These are phyloP conservation scores for Laterallus jamaicensis DNA, from an alignment of 2,113 vertebrate species.

Conservation along the genomic window DNA sequence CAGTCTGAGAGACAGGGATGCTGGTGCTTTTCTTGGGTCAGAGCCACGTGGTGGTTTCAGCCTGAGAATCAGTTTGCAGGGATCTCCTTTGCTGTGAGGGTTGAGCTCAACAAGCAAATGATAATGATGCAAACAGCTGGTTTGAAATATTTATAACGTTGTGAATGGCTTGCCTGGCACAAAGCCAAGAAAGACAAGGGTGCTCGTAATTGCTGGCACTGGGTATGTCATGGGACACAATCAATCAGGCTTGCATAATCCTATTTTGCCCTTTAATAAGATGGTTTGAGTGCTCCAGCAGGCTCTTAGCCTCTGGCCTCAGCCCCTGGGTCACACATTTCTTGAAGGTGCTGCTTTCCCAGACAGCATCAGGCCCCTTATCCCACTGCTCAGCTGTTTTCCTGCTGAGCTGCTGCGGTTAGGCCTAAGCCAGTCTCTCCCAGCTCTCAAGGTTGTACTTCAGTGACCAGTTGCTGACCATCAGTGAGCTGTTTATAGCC, in stretches of 20 bases:
- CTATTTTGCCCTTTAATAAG: background rate
- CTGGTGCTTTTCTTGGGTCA: background rate
- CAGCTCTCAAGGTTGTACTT: background rate
- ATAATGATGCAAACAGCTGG: background rate
- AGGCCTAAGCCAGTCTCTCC: background rate
- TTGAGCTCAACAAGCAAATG: background rate
- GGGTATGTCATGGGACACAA: background rate
- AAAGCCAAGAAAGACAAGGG: background rate
- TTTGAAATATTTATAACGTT: slow-evolving; percentile 35
- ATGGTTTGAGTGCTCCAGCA: background rate
- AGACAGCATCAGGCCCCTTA: background rate
- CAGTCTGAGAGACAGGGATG: background rate
- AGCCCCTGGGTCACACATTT: background rate
- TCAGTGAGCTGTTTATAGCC: background rate
- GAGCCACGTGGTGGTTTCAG: background rate
- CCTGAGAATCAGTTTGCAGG: background rate
- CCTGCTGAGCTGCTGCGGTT: background rate
- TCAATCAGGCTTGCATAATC: background rate
- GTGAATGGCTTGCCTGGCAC: background rate
- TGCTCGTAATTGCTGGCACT: background rate
- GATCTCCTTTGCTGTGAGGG: background rate
- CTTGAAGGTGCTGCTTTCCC: background rate
- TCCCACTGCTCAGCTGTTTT: background rate
- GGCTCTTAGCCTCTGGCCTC: background rate
- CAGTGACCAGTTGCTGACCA: background rate